These are phyloP conservation scores for Psephotus haematonotus DNA, from an alignment of 2,113 vertebrate species.

Conservation along the genomic window DNA sequence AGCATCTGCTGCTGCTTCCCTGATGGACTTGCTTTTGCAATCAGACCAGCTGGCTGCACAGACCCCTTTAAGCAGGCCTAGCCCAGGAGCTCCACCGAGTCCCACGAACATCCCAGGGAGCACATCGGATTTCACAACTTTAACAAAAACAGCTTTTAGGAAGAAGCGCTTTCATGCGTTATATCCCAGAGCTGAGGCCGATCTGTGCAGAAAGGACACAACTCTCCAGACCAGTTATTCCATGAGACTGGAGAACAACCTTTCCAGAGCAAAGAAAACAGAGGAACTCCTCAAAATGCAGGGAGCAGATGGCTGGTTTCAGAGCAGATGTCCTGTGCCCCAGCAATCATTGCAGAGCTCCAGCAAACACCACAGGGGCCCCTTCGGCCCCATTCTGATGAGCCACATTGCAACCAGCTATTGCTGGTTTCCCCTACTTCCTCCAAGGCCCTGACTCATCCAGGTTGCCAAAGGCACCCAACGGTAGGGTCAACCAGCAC, in stretches of 20 bases:
- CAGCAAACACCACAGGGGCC: not conserved
- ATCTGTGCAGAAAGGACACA: not conserved
- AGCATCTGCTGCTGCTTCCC: not conserved
- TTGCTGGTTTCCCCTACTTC: not conserved
- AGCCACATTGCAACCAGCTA: not conserved
- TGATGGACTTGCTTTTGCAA: not conserved
- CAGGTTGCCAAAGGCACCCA: not conserved
- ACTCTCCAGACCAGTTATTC: not conserved
- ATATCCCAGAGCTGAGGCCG: not conserved
- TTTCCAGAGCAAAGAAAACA: not conserved
- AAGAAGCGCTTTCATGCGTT: not conserved
- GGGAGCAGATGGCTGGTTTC: not conserved
- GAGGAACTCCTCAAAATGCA: not conserved
- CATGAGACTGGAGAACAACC: not conserved
- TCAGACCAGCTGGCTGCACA: not conserved
- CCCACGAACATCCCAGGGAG: not conserved
- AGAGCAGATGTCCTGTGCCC: not conserved
- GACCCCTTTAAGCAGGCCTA: not conserved
- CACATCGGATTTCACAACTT: not conserved
- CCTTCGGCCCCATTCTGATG: fast-evolving
- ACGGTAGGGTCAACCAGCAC: fast-evolving
- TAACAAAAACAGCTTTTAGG: not conserved
- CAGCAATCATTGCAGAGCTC: not conserved
- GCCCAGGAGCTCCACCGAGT: not conserved
- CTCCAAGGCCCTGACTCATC: not conserved